Evolutionary conservation across 1,140 invertebrate genomes (phyloP).

Genomic region (Eumeta japonica): DNA sequence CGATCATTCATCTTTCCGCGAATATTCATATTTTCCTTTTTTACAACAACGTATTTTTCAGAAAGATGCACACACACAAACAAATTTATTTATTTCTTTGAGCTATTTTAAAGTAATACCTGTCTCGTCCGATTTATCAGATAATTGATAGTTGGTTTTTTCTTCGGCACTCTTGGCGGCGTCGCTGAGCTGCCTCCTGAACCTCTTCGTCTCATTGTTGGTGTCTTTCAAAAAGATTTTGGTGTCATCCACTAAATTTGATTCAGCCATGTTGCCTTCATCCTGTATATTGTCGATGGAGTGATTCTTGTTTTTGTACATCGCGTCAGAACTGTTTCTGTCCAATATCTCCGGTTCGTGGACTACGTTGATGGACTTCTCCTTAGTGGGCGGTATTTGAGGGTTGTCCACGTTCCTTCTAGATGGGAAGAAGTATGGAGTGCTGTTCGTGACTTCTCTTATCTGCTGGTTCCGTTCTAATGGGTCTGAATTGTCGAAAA

Average conservation of each 20-base stretch:
- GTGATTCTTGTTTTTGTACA: conserved; percentile 31
- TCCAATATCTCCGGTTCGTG: too few species aligned
- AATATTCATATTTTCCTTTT: too few species aligned
- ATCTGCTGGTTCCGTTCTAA: conserved; percentile 31
- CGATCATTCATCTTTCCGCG: too few species aligned
- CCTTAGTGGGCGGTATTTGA: conserved; percentile 26
- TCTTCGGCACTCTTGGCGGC: too few species aligned
- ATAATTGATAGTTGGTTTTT: too few species aligned
- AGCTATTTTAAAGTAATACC: too few species aligned
- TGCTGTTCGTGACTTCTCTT: conserved; percentile 44
- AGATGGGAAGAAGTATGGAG: conserved; percentile 17
- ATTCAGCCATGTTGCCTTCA: conserved; percentile 26
- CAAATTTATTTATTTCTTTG: too few species aligned
- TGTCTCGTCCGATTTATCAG: too few species aligned
- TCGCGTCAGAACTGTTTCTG: conserved; percentile 25
- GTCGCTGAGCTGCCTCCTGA: conserved; percentile 27
- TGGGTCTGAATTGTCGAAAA: conserved; percentile 41
- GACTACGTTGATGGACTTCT: conserved; percentile 26
- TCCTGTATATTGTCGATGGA: conserved; percentile 22
- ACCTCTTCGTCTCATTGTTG: conserved; percentile 17
- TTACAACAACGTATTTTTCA: too few species aligned
- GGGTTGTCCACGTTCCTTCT: too few species aligned
- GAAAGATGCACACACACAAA: too few species aligned
- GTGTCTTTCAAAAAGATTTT: conserved; percentile 18
- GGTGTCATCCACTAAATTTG: conserved; percentile 29